These are phyloP conservation scores for Muschampia plurimacula DNA, from an alignment of 2,888 invertebrate genomes.

Conservation along the genomic window DNA sequence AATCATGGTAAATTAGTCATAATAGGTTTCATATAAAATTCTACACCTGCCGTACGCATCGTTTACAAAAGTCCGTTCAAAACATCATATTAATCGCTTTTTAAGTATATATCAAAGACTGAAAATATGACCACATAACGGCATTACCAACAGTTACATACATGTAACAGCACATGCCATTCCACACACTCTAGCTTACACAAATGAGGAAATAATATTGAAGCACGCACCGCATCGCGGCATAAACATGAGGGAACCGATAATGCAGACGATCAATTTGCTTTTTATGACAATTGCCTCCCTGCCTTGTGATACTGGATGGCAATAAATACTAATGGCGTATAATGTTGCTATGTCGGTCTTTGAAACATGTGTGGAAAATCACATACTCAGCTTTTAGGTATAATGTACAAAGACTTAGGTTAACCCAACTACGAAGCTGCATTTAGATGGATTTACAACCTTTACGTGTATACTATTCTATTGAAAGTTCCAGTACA, in stretches of 20 bases:
- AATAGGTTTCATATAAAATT: no score
- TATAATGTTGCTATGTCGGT: slow-evolving; percentile 34
- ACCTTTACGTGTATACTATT: no score
- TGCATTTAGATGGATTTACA: neutral
- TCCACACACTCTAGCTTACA: slow-evolving; percentile 57
- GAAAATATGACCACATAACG: slow-evolving; percentile 50
- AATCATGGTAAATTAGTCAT: no score
- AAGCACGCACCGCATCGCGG: slow-evolving; percentile 50
- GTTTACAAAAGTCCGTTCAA: neutral
- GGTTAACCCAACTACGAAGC: neutral
- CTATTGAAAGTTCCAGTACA: no score
- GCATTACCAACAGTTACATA: slow-evolving; percentile 61
- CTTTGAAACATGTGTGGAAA: slow-evolving; percentile 22
- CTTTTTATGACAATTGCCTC: slow-evolving; percentile 43
- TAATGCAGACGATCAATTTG: slow-evolving; percentile 52
- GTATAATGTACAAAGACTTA: slow-evolving; percentile 10
- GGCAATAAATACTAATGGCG: slow-evolving; percentile 37
- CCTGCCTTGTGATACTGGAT: slow-evolving; percentile 34
- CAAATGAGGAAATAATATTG: slow-evolving; percentile 67
- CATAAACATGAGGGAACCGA: slow-evolving; percentile 49
- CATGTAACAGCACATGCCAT: slow-evolving; percentile 57
- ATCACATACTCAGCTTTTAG: slow-evolving; percentile 19
- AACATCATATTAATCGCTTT: neutral
- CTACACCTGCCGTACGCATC: neutral
- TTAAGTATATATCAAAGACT: neutral